phyloP scores from a whole-genome alignment of 2,797 vertebrate genomes.

The Podargus strigoides region DNA sequence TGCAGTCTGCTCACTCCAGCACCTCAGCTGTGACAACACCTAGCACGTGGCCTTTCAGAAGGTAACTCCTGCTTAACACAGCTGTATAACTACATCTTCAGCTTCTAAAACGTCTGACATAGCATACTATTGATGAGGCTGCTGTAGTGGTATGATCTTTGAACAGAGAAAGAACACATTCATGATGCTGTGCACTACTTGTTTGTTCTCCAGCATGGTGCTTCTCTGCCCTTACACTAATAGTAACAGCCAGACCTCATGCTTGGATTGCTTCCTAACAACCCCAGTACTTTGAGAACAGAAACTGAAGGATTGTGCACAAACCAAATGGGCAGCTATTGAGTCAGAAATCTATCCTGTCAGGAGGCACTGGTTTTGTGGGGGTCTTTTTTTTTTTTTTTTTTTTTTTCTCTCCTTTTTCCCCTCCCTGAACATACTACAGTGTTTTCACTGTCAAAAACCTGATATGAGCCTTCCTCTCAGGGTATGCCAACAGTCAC shows the following conservation, averaged over 20 bases:
- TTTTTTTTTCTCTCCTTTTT: too few relatives aligned
- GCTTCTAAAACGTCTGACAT: background rate
- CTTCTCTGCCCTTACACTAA: background rate
- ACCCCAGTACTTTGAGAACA: background rate
- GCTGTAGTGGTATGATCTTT: background rate
- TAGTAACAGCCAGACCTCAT: background rate
- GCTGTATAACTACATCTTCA: background rate
- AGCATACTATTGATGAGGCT: background rate
- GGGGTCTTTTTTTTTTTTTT: fast-evolving
- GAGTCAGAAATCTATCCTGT: background rate
- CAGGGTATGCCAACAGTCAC: too few relatives aligned
- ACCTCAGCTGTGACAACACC: background rate
- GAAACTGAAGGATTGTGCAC: background rate
- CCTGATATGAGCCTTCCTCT: fast-evolving
- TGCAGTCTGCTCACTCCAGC: background rate
- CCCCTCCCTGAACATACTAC: too few relatives aligned
- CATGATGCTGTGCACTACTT: background rate
- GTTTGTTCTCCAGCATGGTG: fast-evolving
- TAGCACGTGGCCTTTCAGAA: background rate
- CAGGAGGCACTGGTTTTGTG: background rate
- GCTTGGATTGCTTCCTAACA: background rate
- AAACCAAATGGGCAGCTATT: fast-evolving
- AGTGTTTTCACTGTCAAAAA: background rate
- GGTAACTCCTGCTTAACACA: background rate
- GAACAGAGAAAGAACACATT: fast-evolving